Base-by-base conservation (phyloP, 2,888 invertebrate genomes). In the Cryptus armator region DNA sequence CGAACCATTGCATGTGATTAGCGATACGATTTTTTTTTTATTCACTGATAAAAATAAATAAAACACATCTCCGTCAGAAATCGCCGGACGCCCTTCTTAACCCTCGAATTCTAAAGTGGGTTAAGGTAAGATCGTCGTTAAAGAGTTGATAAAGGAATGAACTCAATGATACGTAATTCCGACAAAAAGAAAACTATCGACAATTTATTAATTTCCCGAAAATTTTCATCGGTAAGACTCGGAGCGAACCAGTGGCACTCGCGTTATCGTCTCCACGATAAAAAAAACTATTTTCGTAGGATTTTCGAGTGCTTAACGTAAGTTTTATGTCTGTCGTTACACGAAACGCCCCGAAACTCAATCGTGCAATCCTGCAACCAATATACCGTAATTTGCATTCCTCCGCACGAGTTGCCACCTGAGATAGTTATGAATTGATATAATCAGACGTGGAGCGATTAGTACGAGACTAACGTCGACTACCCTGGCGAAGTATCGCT, bases 231-330 rank as follows among this genome's bases (percentile, higher is more conserved):
- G 29, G 51, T 67, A 48, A 72, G 62, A 72, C 62, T 67, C 53
- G 10, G 53, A 51, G 24, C 59, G 67, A 78, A 77, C 77, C 62
- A 68, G 81, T 84, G 70, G 78, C 84, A 46, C 74, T 78, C 78
- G 29, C 64, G 51, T 81, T 74, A 78, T 84, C 77, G 70, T 71
- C 71, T 75, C 53, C 72, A 51, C 59, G 72, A 84, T 77, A 77
- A 77, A 81, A 77, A 72, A 81, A 77, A 72, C 84, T 72, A 81
- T 81, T 84, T 77, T 76, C 84, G 81, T 62, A 81, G 64, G 53
- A 10, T 62, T 32, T 46, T 62, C 51, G 66, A 43, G 62, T 16
- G 37, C 64, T 51, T 74, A 74, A 77, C 72, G 78, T 77, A 81
- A 77, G 81, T 81, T 72, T 70, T 77, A 68, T 78, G 74, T 51